Percentiles rank a stretch among this genome's conserved stretches.
These are phyloP conservation scores for Megastigmus dorsalis DNA, from an alignment of 2,888 invertebrate genomes.

Conservation along the genomic window DNA sequence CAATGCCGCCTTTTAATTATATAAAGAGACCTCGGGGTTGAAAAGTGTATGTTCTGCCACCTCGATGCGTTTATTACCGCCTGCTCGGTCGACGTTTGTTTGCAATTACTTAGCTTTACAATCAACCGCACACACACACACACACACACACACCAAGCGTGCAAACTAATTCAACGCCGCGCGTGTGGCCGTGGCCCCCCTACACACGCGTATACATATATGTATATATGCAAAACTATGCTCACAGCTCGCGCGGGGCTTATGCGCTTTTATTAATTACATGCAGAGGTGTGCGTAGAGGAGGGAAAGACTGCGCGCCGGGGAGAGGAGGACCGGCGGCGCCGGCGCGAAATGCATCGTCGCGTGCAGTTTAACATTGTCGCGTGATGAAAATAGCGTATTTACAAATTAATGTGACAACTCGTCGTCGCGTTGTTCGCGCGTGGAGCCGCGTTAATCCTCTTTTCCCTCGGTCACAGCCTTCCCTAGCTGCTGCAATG, in stretches of 20 bases:
- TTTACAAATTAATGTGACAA: conserved; percentile 39
- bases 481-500: not conserved
- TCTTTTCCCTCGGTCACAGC: not conserved
- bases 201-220: too few species aligned
- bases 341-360: conserved; percentile 31
- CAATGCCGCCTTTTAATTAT: too few species aligned
- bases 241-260: too few species aligned
- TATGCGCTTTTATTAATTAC: conserved; percentile 46
- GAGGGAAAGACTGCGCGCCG: not conserved
- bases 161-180: too few species aligned
- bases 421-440: not conserved
- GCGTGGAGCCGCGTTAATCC: conserved; percentile 1
- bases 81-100: not conserved
- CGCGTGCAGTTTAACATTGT: conserved; percentile 28
- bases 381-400: conserved; percentile 29
- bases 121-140: not conserved
- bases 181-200: not conserved
- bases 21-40: too few species aligned
- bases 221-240: not conserved
- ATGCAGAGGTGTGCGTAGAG: not conserved
- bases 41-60: too few species aligned
- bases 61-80: too few species aligned
- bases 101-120: not conserved
- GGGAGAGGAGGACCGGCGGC: not conserved
- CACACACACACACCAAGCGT: not conserved